Conservation (phyloP, 2,113 vertebrate genomes). For the Oreochromis spilurus region DNA sequence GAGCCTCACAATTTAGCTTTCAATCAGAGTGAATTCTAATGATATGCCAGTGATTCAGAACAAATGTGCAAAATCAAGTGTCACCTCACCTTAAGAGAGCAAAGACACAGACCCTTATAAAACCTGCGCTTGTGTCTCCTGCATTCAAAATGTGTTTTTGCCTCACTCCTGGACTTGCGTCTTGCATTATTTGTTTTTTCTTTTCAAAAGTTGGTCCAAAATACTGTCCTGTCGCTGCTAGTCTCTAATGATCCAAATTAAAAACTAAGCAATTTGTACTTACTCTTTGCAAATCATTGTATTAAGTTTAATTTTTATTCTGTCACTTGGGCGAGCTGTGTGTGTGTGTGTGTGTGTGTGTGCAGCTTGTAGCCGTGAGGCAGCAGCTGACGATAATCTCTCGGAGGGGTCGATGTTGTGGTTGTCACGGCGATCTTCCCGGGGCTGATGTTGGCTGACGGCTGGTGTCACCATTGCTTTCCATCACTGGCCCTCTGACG, state of each 20-base stretch:
- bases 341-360: not conserved
- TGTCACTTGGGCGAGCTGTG: not conserved
- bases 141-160: not conserved
- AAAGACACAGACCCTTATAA: not conserved
- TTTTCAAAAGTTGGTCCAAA: not conserved
- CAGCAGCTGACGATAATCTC: slow-evolving; percentile 65
- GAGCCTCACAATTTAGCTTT: not conserved
- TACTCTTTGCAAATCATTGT: not conserved
- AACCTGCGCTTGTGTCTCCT: not conserved
- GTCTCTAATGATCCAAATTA: not conserved
- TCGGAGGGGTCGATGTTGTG: slow-evolving; percentile 65
- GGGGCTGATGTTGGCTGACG: slow-evolving; percentile 63
- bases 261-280: not conserved
- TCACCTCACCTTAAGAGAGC: not conserved
- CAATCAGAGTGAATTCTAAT: not conserved
- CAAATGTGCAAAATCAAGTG: not conserved
- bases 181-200: not conserved
- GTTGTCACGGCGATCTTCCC: slow-evolving; percentile 66
- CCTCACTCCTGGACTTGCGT: not conserved
- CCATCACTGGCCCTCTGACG: slow-evolving; percentile 52
- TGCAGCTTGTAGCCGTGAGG: not conserved
- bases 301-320: not conserved
- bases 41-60: not conserved
- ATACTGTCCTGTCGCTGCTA: not conserved
- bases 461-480: slow-evolving; percentile 65